Conservation (phyloP, 2,888 invertebrate species). For the Spisula subtruncata region DNA sequence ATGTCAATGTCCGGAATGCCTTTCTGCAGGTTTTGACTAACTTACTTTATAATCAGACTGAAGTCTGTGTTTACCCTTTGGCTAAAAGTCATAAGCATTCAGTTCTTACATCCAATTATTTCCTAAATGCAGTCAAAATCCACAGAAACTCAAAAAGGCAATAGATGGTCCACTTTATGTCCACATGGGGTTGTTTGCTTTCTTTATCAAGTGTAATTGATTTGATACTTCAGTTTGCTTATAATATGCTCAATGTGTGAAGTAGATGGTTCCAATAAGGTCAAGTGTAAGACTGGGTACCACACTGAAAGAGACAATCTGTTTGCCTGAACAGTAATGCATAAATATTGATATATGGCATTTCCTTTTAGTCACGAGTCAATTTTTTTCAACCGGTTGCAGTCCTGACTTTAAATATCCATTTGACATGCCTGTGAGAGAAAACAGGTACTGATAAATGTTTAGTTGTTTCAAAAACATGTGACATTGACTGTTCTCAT, state of each 20-base stretch:
- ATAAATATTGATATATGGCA: neutral
- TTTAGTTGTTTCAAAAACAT: too few species aligned
- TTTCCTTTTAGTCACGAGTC: too few species aligned
- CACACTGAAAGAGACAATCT: neutral
- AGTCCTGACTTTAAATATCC: too few species aligned
- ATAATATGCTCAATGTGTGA: neutral
- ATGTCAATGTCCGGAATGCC: neutral
- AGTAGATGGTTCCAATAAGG: neutral
- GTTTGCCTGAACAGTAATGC: neutral
- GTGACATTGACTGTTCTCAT: too few species aligned
- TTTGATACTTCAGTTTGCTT: neutral
- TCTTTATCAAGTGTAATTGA: neutral
- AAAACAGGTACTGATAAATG: too few species aligned
- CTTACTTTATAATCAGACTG: neutral
- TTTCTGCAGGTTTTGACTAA: neutral
- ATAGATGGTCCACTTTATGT: slow-evolving; percentile 1
- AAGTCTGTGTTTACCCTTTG: neutral
- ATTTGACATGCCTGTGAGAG: too few species aligned
- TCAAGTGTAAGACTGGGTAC: neutral
- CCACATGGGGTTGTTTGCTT: slow-evolving; percentile 10
- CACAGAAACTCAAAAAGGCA: neutral
- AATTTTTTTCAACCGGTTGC: too few species aligned
- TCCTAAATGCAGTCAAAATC: neutral
- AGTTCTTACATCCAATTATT: neutral
- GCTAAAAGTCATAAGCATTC: neutral